Evolutionary conservation across 2,888 invertebrate genomes (phyloP).

Genomic region (Linyphia triangularis): DNA sequence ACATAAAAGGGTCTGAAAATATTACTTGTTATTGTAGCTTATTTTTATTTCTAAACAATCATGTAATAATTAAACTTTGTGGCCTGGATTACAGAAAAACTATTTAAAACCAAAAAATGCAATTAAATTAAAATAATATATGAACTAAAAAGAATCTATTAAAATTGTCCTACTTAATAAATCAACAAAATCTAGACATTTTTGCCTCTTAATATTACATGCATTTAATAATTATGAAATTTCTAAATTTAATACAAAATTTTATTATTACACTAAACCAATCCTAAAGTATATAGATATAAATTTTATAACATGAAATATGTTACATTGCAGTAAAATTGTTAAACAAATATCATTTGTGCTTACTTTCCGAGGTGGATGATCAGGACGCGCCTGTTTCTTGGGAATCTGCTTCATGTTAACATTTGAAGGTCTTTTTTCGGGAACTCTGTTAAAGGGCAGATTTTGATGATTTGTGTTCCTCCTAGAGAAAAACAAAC

Average conservation of each 20-base stretch:
- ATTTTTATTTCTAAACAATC: too few species aligned
- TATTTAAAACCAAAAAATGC: too few species aligned
- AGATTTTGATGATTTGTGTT: constrained; percentile 11
- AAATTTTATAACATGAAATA: neutral
- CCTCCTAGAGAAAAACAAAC: constrained; percentile 12
- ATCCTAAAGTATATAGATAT: neutral
- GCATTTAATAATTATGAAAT: neutral
- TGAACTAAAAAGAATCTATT: too few species aligned
- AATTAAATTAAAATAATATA: too few species aligned
- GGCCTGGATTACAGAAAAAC: too few species aligned
- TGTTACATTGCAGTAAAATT: neutral
- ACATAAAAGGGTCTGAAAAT: too few species aligned
- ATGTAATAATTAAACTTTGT: too few species aligned
- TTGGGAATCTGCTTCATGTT: constrained; percentile 51
- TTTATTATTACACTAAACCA: neutral
- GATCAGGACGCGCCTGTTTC: constrained; percentile 45
- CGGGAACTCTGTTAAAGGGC: constrained; percentile 7
- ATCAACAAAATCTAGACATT: too few species aligned
- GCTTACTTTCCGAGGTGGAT: constrained; percentile 26
- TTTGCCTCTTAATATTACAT: too few species aligned
- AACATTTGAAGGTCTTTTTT: constrained; percentile 41
- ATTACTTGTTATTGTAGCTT: too few species aligned
- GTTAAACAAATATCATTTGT: neutral
- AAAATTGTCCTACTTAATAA: too few species aligned
- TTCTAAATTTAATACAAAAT: neutral